Conservation (phyloP, 2,797 vertebrate species). For the Hephaestus fuliginosus region DNA sequence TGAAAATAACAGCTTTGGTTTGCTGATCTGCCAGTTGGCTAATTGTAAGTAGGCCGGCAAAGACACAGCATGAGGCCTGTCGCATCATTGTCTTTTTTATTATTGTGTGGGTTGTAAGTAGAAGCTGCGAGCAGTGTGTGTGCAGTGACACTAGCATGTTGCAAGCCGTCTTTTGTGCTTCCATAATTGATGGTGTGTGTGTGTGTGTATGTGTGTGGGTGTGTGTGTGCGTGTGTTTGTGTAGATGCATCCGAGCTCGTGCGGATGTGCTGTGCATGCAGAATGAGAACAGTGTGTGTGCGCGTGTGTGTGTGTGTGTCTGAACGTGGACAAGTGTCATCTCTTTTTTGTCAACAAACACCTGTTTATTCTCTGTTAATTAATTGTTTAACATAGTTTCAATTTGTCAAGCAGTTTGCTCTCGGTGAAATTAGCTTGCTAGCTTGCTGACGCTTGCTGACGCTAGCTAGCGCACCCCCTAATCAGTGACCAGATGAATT, state of each 20-base stretch:
- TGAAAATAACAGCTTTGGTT: constrained; percentile 66
- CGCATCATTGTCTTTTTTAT: constrained; percentile 56
- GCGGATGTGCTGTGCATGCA: constrained; percentile 48
- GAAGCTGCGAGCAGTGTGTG: constrained; percentile 46
- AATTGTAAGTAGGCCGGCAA: constrained; percentile 67
- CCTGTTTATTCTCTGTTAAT: constrained; percentile 79
- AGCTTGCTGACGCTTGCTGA: constrained; percentile 77
- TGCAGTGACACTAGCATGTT: constrained; percentile 22
- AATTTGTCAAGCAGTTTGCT: constrained; percentile 79
- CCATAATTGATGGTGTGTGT: neutral
- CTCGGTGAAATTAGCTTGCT: constrained; percentile 62
- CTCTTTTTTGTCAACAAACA: constrained; percentile 73
- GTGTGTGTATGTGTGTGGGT: neutral
- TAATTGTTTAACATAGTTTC: constrained; percentile 81
- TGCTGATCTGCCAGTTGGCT: constrained; percentile 72
- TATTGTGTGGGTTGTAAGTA: constrained; percentile 52
- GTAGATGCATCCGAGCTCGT: neutral
- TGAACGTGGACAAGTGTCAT: constrained; percentile 43
- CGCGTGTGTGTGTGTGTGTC: neutral
- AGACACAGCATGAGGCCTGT: constrained; percentile 61
- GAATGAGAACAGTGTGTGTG: constrained; percentile 29
- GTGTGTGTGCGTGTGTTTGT: neutral
- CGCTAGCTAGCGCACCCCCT: constrained; percentile 53
- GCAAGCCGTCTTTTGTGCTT: constrained; percentile 19
- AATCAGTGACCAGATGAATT: constrained; percentile 80